Percentiles rank a stretch among this genome's conserved stretches.
phyloP scores from a whole-genome alignment of 1,140 invertebrate genomes.

The Lepidurus packardi region DNA sequence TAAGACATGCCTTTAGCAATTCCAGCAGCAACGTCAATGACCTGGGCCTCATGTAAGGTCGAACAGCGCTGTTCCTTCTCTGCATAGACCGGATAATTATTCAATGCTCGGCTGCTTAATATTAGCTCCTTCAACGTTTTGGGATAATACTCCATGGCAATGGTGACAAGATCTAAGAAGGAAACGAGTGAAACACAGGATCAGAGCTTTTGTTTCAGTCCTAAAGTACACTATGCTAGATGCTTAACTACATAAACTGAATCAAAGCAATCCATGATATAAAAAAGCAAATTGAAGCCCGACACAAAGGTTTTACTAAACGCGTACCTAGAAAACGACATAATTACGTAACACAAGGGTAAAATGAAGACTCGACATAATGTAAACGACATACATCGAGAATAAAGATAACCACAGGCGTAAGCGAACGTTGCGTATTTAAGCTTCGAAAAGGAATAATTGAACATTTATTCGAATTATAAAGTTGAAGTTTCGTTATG shows the following conservation, averaged over 20 bases:
- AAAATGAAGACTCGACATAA: no score
- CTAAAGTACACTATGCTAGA: background rate
- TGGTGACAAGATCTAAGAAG: constrained; percentile 32
- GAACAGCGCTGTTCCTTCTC: constrained; percentile 53
- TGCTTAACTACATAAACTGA: background rate
- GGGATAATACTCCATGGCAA: constrained; percentile 61
- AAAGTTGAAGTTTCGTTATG: no score
- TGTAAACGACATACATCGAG: no score
- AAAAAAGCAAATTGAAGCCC: background rate
- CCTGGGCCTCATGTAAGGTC: constrained; percentile 55
- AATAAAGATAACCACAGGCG: no score
- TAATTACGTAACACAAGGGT: no score
- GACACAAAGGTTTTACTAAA: no score
- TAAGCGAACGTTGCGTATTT: no score
- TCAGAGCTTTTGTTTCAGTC: constrained; percentile 33
- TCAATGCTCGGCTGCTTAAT: constrained; percentile 56
- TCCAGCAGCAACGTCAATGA: constrained; percentile 52
- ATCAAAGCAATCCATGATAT: background rate
- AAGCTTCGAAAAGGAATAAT: no score
- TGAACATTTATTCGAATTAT: no score
- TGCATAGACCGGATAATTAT: constrained; percentile 47
- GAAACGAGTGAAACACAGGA: constrained; percentile 30
- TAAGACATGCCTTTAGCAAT: constrained; percentile 62
- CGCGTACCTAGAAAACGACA: no score
- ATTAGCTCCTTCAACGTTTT: constrained; percentile 62